Base-by-base conservation (phyloP, 1,140 invertebrate species). In the Aethina tumida region DNA sequence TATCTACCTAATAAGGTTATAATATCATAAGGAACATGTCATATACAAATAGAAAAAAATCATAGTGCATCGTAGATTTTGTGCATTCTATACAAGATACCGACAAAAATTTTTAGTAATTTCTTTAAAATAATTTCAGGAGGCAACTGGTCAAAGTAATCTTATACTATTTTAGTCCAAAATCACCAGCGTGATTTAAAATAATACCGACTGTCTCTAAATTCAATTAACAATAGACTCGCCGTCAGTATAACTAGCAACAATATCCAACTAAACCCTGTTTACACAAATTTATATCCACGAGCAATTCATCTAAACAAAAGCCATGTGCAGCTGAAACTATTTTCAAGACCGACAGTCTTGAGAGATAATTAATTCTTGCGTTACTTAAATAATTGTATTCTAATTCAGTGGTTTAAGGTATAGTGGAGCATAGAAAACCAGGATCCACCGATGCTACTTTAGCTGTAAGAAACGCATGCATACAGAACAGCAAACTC, bases 401-500 rank as follows among this genome's bases (percentile, higher is more conserved):
- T 13, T 13, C 34, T 24, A 26, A 42, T 16, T 21, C 17, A 26
- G 27, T 4, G 39, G 28, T 42, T 65, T 67, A 68, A 40, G 71
- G 68, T 53, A 71, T 66, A 56, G 83, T 80, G 48, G 79, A 81
- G 55, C 80, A 83, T 50, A 90, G 74, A 70, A 90, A 90, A 45
- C 82, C 81, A 35, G 87, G 85, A 70, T 91, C 86, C 16, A 91
- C 84, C 5, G 84, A 87, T 8, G 85, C 86, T 38, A 91, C 84
- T 69, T 90, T 90, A 41, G 87, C 87, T 22, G 85, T 91, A 29
- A 91, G 73, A 70, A 97, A 97, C 19, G 92, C 86, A 66, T 97
- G 90, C 81, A 97, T 92, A 60, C 89, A 95, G 68, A 89, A 96
- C 17, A 96, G 71, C 43, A 96, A 69, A 59, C 84, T 85, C 60